Evolutionary conservation across 1,140 invertebrate species (phyloP), one percentile per base, ranked within the genome.

Genomic region (Drosophila repleta): DNA sequence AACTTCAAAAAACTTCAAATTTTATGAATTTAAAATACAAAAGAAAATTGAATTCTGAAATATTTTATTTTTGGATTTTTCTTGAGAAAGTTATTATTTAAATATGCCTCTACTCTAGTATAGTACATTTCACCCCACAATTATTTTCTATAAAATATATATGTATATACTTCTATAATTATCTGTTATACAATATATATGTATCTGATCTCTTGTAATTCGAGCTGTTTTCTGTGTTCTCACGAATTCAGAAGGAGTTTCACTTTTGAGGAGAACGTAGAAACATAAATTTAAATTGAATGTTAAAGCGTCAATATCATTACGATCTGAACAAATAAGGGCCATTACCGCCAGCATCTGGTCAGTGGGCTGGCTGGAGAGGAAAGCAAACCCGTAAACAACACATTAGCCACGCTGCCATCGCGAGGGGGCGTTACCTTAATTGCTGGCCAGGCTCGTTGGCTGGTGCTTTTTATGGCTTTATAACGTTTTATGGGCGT

Each of bases 401-500:
- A 76, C 76, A 74, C 76, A 65, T 84, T 77, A 77, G 48, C 62
- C 8, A 51, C 15, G 17, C 26, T 24, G 8, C n/a, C 18, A 13
- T 8, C 21, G 7, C 32, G 11, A n/a, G 65, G 48, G 62, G 74
- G 70, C 82, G 78, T 78, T 58, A 46, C 64, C 49, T 48, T 64
- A 53, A 51, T 82, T 52, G 53, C 37, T 53, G 65, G 37, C 65
- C 69, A 85, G 75, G 49, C 66, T 81, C 64, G 82, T 72, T 77
- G 64, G 56, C 53, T 67, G 64, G 69, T 67, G 51, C 41, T 62
- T 57, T 52, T 84, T 89, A 90, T 79, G 70, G 79, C 80, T 78
- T 90, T 80, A 87, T 90, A 83, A 77, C 80, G 51, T 37, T 69
- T 66, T 49, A 75, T 82, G 62, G 52, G 58, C 53, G 68, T 56